Conservation (phyloP, 1,140 invertebrate species). For the Marisa cornuarietis region DNA sequence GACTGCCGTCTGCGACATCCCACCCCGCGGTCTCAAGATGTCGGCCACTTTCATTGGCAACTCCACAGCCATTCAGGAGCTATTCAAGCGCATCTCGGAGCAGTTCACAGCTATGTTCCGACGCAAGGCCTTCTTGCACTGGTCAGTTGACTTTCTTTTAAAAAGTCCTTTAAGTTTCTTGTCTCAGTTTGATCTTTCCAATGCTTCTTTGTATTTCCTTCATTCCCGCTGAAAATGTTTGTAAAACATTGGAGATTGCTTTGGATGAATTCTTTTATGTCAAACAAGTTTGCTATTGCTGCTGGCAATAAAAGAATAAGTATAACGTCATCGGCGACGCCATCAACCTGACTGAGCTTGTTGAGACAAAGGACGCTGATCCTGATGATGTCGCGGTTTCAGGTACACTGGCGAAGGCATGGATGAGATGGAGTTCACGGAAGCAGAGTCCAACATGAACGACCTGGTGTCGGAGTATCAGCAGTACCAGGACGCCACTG, state of each 20-base stretch:
- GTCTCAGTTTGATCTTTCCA: too few species aligned
- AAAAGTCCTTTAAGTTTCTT: too few species aligned
- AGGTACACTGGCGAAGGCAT: conserved; percentile 68
- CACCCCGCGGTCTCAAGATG: conserved; percentile 90
- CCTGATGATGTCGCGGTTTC: not conserved
- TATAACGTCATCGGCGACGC: too few species aligned
- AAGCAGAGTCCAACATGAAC: conserved; percentile 77
- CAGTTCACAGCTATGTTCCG: conserved; percentile 73
- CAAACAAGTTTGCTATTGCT: too few species aligned
- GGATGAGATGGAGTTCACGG: conserved; percentile 27
- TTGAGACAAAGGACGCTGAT: too few species aligned
- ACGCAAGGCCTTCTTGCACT: conserved; percentile 79
- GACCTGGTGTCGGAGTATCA: conserved; percentile 92
- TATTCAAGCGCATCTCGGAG: conserved; percentile 81
- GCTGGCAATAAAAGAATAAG: too few species aligned
- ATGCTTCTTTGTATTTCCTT: too few species aligned
- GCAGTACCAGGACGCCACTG: conserved; percentile 88
- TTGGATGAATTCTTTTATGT: too few species aligned
- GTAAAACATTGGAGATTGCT: too few species aligned
- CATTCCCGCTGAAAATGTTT: too few species aligned
- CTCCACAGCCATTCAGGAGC: conserved; percentile 78
- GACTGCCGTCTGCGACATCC: conserved; percentile 93
- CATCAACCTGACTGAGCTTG: too few species aligned
- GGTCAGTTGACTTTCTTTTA: conserved; percentile 63
- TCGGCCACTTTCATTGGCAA: conserved; percentile 82